Evolutionary conservation across 2,797 vertebrate genomes (phyloP).

Genomic region (Sebastes umbrosus): DNA sequence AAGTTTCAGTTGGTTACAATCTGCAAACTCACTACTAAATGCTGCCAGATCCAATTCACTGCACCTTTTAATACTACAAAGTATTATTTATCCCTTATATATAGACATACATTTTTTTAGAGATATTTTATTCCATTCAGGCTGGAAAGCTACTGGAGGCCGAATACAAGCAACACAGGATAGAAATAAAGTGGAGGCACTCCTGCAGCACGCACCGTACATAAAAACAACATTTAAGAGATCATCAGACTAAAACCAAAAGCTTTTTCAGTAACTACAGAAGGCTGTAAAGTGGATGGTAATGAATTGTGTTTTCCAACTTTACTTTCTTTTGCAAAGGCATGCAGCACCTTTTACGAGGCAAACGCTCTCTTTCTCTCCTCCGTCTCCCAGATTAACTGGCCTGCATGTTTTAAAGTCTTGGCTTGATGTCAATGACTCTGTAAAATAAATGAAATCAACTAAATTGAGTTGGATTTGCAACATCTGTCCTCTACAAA

Average conservation of each 20-base stretch:
- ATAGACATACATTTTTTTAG: too few relatives aligned
- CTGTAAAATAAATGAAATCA: slow-evolving; percentile 74
- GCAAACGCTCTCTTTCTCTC: slow-evolving; percentile 51
- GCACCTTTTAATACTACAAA: not conserved
- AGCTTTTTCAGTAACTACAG: slow-evolving; percentile 34
- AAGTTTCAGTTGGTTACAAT: not conserved
- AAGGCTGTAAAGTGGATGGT: slow-evolving; percentile 36
- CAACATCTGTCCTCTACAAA: slow-evolving; percentile 60
- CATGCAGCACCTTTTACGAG: slow-evolving; percentile 58
- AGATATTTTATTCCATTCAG: not conserved
- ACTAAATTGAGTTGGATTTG: slow-evolving; percentile 61
- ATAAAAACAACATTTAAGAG: slow-evolving; percentile 26
- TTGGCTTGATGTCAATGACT: slow-evolving; percentile 64
- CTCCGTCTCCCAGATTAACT: slow-evolving; percentile 71
- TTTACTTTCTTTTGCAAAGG: slow-evolving; percentile 63
- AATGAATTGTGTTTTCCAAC: slow-evolving; percentile 55
- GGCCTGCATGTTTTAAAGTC: slow-evolving; percentile 57
- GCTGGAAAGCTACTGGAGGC: not conserved
- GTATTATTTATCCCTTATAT: not conserved
- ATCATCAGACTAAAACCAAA: slow-evolving; percentile 29
- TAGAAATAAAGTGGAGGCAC: not conserved
- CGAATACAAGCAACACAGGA: not conserved
- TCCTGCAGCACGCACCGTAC: not conserved
- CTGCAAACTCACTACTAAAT: rapidly evolving
- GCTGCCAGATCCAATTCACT: rapidly evolving